Base-by-base conservation (phyloP, 92 coral and sea anemone species). In the Desmophyllum pertusum region DNA sequence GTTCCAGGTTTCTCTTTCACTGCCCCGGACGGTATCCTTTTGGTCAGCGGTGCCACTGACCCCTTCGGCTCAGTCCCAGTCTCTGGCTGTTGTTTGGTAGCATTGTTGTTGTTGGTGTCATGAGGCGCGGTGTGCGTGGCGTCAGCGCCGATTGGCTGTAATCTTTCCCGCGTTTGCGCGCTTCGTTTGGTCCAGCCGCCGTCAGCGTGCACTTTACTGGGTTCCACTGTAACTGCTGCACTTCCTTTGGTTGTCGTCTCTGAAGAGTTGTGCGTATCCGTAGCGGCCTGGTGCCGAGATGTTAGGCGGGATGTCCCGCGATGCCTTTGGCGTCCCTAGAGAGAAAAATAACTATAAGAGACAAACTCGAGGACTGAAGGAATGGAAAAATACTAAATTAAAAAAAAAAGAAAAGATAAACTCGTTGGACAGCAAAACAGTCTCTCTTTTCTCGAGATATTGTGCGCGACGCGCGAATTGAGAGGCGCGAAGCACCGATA, bases 221-320 rank as follows among this genome's bases (percentile, higher is more conserved):
- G 77, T 66, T 66, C 88, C 38, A 64, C 55, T 4, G 62, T 61
- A 37, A 76, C 78, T 55, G 84, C 70, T 30, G 90, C 43, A 50
- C 86, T 70, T 81, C 90, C 88, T 55, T 78, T 84, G 33, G 80
- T 35, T 3, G 39, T 39, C 35, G 77, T 51, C 38, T 81, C 85
- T 27, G 66, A 21, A 29, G 77, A 39, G 19, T 55, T 36, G 82
- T 74, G 78, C 69, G 77, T 23, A 51, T 83, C 72, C 45, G 62
- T 15, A 36, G 89, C n/a, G 25, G 91, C 79, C 70, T 87, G 91
- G 81, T 93, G 90, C 63, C 95, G 90, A 18, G 98, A 91, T 4
- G 93, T 93, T 50, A 93, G 42, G 19, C 98, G 93, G 42, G 98
- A 89, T n/a, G 86, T 88, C 30, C 98, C 98, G 27, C 98, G 98